Evolutionary conservation across 2,888 invertebrate genomes (phyloP).

Genomic region (Hyles lineata): DNA sequence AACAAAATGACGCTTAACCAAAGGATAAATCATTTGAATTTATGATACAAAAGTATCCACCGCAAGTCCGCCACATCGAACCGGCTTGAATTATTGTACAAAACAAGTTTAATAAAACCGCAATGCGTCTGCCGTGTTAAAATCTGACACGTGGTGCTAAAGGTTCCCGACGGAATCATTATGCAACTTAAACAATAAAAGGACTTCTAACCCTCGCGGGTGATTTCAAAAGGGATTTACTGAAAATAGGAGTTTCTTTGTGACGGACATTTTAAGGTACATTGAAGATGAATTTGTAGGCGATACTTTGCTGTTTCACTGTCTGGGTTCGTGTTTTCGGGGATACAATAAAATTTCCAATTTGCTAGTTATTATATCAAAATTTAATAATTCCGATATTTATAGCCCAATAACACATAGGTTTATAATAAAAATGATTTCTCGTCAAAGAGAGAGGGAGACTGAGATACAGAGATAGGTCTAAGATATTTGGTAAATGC

Average conservation of each 20-base stretch:
- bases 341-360: background rate
- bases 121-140: constrained; percentile 33
- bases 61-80: constrained; percentile 39
- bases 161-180: constrained; percentile 48
- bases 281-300: constrained; percentile 26
- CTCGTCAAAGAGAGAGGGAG: too few relatives aligned
- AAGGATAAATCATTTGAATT: constrained; percentile 2
- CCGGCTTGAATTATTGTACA: constrained; percentile 36
- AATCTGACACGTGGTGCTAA: constrained; percentile 39
- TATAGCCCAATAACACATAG: too few relatives aligned
- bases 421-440: too few relatives aligned
- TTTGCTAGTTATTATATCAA: background rate
- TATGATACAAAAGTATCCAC: background rate
- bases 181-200: constrained; percentile 53
- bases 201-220: constrained; percentile 37
- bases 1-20: background rate
- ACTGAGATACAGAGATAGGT: too few relatives aligned
- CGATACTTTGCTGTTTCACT: background rate
- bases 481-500: too few relatives aligned
- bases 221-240: constrained; percentile 40
- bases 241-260: constrained; percentile 6
- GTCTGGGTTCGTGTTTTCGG: background rate
- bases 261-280: constrained; percentile 2
- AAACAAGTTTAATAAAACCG: constrained; percentile 50
- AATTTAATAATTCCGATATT: too few relatives aligned